Evolutionary conservation across 2,888 invertebrate genomes (phyloP).

Genomic region (Rhimphoctona megacephalus): DNA sequence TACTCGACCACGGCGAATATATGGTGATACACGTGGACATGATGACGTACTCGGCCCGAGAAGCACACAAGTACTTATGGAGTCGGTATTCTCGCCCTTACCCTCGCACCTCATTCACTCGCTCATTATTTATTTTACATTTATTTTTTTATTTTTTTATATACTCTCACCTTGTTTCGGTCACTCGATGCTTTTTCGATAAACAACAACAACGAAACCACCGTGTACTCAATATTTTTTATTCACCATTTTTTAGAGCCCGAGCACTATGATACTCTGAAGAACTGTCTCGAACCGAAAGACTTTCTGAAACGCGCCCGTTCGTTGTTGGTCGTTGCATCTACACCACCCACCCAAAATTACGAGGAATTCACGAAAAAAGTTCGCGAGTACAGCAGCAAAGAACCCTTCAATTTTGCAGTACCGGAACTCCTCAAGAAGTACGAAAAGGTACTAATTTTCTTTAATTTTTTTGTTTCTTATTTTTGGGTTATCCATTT

Average conservation of each 20-base stretch:
- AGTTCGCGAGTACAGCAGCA: conserved; percentile 92
- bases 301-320: conserved; percentile 90
- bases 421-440: conserved; percentile 87
- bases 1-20: conserved; percentile 97
- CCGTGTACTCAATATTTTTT: conserved; percentile 31
- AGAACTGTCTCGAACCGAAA: conserved; percentile 87
- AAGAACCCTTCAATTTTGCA: conserved; percentile 93
- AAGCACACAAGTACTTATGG: conserved; percentile 93
- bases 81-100: conserved; percentile 86
- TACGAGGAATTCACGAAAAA: conserved; percentile 92
- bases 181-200: conserved; percentile 38
- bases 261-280: conserved; percentile 86
- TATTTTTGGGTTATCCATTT: background rate
- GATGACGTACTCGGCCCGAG: conserved; percentile 92
- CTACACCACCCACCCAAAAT: conserved; percentile 92
- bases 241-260: conserved; percentile 84
- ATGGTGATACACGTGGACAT: conserved; percentile 98
- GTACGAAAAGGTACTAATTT: conserved; percentile 67
- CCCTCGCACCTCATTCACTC: conserved; percentile 51
- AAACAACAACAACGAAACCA: background rate
- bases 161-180: conserved; percentile 50
- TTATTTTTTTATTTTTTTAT: conserved; percentile 57
- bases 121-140: conserved; percentile 50
- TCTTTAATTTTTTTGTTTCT: background rate
- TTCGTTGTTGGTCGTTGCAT: conserved; percentile 95